Conservation (phyloP, 2,113 vertebrate genomes). For the Plecotus auritus region DNA sequence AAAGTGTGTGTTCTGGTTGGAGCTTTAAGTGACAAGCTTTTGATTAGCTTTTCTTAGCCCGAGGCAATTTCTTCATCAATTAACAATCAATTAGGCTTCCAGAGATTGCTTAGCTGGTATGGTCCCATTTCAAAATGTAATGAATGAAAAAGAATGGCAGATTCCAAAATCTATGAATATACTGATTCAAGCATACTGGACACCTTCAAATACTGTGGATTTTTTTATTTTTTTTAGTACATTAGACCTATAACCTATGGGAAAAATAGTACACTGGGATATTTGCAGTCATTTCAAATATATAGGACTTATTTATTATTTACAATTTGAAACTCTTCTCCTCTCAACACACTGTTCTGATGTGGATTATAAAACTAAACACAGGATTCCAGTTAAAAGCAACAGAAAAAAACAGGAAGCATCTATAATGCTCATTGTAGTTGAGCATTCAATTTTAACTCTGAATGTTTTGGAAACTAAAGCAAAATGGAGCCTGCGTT, state of each 20-base stretch:
- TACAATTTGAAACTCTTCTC: neutral
- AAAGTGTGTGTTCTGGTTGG: conserved; percentile 36
- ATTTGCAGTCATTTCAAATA: neutral
- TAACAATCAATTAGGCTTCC: conserved; percentile 47
- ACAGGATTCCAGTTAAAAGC: neutral
- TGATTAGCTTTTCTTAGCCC: conserved; percentile 60
- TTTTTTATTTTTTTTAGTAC: neutral
- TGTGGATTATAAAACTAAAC: neutral
- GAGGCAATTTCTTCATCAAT: conserved; percentile 44
- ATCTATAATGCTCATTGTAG: neutral
- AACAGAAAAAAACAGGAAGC: neutral
- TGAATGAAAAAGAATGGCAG: neutral
- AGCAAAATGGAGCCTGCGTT: neutral
- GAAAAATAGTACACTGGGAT: neutral
- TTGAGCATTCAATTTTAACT: neutral
- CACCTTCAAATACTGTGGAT: neutral
- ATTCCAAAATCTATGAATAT: neutral
- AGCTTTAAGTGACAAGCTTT: conserved; percentile 57
- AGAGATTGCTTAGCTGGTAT: neutral
- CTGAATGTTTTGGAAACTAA: neutral
- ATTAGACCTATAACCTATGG: neutral
- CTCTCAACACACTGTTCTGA: neutral
- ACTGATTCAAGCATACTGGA: neutral
- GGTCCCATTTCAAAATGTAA: neutral
- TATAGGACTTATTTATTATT: neutral